Conservation (phyloP, 2,888 invertebrate species). For the Troides oblongomaculatus region DNA sequence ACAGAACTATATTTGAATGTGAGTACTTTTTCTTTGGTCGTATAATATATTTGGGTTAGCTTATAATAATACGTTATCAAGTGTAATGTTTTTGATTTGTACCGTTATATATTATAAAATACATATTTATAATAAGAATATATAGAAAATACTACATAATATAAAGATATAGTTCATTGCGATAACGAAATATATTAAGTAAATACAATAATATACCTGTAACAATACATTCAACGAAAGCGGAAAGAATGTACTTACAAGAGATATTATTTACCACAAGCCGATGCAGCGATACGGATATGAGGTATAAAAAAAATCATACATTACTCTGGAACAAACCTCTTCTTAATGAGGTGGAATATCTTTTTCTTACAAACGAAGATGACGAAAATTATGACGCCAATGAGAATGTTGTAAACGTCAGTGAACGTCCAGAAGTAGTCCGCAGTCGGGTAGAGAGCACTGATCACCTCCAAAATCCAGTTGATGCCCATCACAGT, state of each 20-base stretch:
- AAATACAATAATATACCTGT: no score
- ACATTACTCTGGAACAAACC: slow-evolving; percentile 56
- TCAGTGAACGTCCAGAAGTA: slow-evolving; percentile 82
- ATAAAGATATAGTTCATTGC: no score
- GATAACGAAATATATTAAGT: no score
- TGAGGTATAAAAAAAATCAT: slow-evolving; percentile 10
- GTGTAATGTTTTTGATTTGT: no score
- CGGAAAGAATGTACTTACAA: not conserved
- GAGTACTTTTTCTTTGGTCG: no score
- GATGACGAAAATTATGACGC: slow-evolving; percentile 85
- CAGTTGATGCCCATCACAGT: slow-evolving; percentile 88
- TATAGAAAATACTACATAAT: no score
- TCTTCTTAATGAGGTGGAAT: slow-evolving; percentile 80
- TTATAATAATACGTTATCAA: no score
- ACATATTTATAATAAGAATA: no score
- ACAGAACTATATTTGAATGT: no score
- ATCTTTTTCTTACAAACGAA: slow-evolving; percentile 87
- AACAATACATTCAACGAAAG: not conserved
- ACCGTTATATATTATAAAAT: no score
- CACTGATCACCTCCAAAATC: slow-evolving; percentile 85
- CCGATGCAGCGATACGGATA: slow-evolving; percentile 5
- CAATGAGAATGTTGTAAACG: slow-evolving; percentile 84
- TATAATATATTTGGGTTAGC: no score
- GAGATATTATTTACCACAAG: not conserved
- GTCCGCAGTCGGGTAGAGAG: slow-evolving; percentile 70